Evolutionary conservation across 2,797 vertebrate species (phyloP).

Genomic region (Macrochelys suwanniensis): DNA sequence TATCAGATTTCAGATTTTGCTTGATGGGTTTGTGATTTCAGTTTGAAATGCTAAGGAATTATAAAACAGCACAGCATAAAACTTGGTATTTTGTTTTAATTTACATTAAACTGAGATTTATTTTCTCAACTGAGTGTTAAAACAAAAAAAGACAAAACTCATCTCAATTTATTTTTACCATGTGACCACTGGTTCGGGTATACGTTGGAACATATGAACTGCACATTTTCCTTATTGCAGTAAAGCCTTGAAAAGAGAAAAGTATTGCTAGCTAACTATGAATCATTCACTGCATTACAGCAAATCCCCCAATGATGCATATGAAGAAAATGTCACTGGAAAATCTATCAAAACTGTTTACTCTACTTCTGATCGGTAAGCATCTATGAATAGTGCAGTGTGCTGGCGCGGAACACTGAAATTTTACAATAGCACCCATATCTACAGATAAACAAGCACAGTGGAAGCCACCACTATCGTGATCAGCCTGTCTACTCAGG

Average conservation of each 20-base stretch:
- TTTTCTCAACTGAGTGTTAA: neutral
- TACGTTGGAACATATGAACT: neutral
- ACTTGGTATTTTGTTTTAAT: neutral
- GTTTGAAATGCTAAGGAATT: neutral
- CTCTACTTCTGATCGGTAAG: conserved; percentile 89
- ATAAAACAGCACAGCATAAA: neutral
- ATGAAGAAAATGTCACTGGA: conserved; percentile 78
- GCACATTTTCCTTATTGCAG: neutral
- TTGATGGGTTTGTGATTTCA: neutral
- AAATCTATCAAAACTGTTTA: conserved; percentile 86
- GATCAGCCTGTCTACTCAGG: conserved; percentile 17
- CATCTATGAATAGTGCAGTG: neutral
- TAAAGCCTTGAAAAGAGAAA: conserved; percentile 26
- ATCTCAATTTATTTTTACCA: neutral
- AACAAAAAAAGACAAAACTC: neutral
- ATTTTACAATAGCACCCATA: conserved; percentile 25
- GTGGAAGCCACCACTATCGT: conserved; percentile 28
- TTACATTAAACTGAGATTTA: neutral
- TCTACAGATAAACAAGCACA: conserved; percentile 43
- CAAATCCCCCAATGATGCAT: conserved; percentile 64
- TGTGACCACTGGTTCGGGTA: neutral
- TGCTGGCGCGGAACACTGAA: neutral
- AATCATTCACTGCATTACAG: conserved; percentile 65
- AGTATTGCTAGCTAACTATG: conserved; percentile 4
- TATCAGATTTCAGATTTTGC: neutral